phyloP scores from a whole-genome alignment of 2,888 invertebrate genomes.

The Hemaris fuciformis region DNA sequence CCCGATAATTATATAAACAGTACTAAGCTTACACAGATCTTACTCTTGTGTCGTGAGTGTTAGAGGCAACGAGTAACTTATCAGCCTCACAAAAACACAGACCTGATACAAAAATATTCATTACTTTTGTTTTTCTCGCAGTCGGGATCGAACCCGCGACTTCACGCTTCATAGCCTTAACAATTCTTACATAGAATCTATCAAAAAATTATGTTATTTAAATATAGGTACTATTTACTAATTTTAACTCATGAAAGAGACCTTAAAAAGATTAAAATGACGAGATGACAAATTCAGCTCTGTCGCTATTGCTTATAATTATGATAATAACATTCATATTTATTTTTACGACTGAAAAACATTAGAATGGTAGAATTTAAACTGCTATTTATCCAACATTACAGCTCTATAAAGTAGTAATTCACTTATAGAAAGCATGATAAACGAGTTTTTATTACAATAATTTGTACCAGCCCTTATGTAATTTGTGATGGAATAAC shows the following conservation, averaged over 20 bases:
- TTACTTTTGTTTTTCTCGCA: too few relatives aligned
- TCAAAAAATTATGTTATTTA: too few relatives aligned
- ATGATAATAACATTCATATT: constrained; percentile 19
- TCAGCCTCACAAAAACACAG: too few relatives aligned
- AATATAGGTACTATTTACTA: too few relatives aligned
- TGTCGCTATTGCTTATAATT: constrained; percentile 27
- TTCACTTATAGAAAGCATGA: constrained; percentile 21
- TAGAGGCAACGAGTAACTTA: too few relatives aligned
- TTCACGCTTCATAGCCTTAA: too few relatives aligned
- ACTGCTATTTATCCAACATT: constrained; percentile 16
- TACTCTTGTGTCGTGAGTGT: too few relatives aligned
- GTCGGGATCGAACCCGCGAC: too few relatives aligned
- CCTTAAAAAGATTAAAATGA: constrained; percentile 9
- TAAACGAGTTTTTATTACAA: constrained; percentile 18
- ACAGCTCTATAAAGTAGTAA: constrained; percentile 9
- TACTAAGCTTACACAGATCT: too few relatives aligned
- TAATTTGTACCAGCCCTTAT: constrained; percentile 18
- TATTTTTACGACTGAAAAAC: constrained; percentile 18
- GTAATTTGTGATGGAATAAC: constrained; percentile 1
- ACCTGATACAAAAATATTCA: too few relatives aligned
- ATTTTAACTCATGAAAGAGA: not conserved
- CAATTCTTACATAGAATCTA: too few relatives aligned
- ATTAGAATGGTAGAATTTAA: constrained; percentile 12
- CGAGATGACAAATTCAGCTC: constrained; percentile 13
- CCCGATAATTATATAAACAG: too few relatives aligned